A percentile compares a stretch with the other conserved stretches of the same genome.
phyloP scores from a whole-genome alignment of 2,113 vertebrate species.

The Hassar affinis region DNA sequence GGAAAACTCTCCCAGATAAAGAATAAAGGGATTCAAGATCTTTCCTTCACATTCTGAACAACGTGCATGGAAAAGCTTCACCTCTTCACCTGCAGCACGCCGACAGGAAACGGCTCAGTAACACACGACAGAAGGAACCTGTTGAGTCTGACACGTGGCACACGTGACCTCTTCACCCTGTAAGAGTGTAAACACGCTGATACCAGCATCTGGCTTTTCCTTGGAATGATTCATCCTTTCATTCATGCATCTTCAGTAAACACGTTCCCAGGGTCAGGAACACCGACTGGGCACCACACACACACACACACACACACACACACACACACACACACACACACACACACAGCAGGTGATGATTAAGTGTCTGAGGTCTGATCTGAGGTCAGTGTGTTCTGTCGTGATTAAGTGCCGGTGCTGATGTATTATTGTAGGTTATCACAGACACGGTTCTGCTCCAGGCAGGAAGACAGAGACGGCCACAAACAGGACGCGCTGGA shows the following conservation, averaged over 20 bases:
- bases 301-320: background rate
- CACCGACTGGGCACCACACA: background rate
- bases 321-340: background rate
- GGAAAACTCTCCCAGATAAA: background rate
- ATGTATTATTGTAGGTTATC: constrained; percentile 72
- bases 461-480: constrained; percentile 72
- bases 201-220: background rate
- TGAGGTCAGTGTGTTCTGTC: background rate
- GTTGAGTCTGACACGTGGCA: background rate
- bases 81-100: background rate
- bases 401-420: constrained; percentile 63
- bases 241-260: background rate
- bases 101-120: no score
- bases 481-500: constrained; percentile 78
- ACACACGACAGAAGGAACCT: no score
- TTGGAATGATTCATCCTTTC: background rate
- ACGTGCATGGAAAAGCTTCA: background rate
- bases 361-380: background rate
- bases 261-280: background rate
- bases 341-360: background rate
- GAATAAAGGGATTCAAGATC: background rate
- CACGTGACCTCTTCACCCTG: background rate
- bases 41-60: background rate
- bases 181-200: background rate
- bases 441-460: constrained; percentile 65